A percentile compares a stretch with the other conserved stretches of the same genome.
These are phyloP conservation scores for Dugesia japonica DNA, from an alignment of 2,888 invertebrate genomes.

Conservation along the genomic window DNA sequence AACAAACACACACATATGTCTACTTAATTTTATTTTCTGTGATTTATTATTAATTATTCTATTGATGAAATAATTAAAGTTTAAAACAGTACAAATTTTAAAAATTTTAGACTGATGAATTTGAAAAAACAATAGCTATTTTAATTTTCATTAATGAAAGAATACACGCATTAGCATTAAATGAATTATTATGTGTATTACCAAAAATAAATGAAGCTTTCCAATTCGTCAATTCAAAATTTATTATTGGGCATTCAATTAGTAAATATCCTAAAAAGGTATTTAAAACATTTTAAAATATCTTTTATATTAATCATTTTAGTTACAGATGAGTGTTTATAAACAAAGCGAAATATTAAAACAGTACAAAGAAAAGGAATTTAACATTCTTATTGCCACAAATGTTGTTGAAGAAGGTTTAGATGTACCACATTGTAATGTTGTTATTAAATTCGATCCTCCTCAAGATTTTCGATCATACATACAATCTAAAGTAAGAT, in stretches of 20 bases:
- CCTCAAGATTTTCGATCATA: constrained; percentile 73
- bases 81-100: no score
- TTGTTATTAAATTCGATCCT: constrained; percentile 42
- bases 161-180: neutral
- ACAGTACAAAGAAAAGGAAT: constrained; percentile 44
- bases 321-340: neutral
- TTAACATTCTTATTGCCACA: constrained; percentile 45
- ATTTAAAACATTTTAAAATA: neutral
- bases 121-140: neutral
- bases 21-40: neutral
- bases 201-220: neutral
- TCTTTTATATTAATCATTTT: neutral
- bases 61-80: no score
- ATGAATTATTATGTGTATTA: neutral
- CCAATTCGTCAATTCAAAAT: neutral
- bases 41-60: neutral
- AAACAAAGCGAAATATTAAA: constrained; percentile 44
- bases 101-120: no score
- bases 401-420: constrained; percentile 45
- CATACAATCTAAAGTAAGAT: constrained; percentile 59
- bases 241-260: neutral
- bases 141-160: neutral
- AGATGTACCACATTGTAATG: constrained; percentile 47
- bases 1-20: neutral
- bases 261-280: neutral